Evolutionary conservation across 1,140 invertebrate species (phyloP), one percentile per base, ranked within the genome.

Genomic region (Meloidogyne floridensis): DNA sequence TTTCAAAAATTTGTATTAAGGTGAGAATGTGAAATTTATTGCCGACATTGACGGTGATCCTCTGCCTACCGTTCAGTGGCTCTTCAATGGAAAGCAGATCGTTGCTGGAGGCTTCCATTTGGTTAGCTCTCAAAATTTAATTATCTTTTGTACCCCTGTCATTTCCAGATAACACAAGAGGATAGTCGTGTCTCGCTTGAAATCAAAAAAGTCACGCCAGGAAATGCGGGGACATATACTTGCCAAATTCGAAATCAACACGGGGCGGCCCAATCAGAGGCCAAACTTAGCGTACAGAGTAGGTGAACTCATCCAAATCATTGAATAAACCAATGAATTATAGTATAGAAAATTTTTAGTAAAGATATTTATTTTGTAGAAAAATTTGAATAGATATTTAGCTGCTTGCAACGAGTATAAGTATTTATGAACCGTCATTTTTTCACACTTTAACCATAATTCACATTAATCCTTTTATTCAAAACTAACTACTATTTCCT

Each of bases 31-130:
- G 6, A 89, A 89, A 76, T 88, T 89, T 53, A 77, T 85, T 5
- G 85, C 83, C 65, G 87, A 89, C 51, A 84, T 89, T 73, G 88
- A 89, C 56, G 88, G 88, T 18, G 83, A 87, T 71, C 88, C 88
- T 6, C 20, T 80, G 51, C 87, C 87, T 47, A 89, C 83, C 20
- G 87, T 90, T 32, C 72, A 84, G 11, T 89, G 88, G 88, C 77
- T 81, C 15, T 87, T 85, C 82, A 89, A 89, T 77, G 87, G 87
- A 75, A 84, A 83, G 80, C 87, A 83, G 47, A 20, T 89, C 13
- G n/a, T 74, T 74, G 84, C 54, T 74, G 87, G 87, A 74, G 76
- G 77, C 4, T 82, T 85, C 74, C 78, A 86, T 54, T 88, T 89
- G 85, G 87, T 90, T 43, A 72, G 43, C 56, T 3, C 20, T 56